Evolutionary conservation across 2,113 vertebrate genomes (phyloP), one percentile per base, ranked within the genome.

Genomic region (Manacus vitellinus): DNA sequence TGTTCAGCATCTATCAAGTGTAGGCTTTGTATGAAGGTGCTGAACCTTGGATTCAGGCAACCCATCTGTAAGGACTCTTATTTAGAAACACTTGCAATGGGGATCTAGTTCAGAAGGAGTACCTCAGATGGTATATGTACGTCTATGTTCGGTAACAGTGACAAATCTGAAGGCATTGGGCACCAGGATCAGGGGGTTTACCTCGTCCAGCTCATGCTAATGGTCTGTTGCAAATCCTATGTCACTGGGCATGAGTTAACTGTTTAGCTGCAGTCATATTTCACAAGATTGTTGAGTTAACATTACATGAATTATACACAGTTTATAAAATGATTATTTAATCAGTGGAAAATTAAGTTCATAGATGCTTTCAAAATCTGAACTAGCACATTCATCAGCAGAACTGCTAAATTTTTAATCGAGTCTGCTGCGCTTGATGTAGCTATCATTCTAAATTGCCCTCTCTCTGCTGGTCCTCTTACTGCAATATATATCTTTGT

Each of bases 351-450:
- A 98, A 98, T 98, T 98, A 98, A 98, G 97, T 97, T 96, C 68
- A 72, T 97, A 97, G 97, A 97, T 98, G 97, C 98, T 98, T 98
- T 98, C 96, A 91, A 98, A 97, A 97, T 98, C 93, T 88, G 80
- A 98, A 97, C 94, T 95, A 98, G 98, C 97, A 97, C 97, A 98
- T 98, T 97, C 98, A 98, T 98, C 98, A 98, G 92, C 90, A 97
- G 96, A 97, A 97, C 95, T 97, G 95, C 97, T 98, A 93, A 97
- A 98, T 98, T 98, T 98, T 98, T 98, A 98, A 98, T 98, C 96
- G 97, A 88, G 92, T 97, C 91, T 95, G 72, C 94, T 94, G 93
- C 33, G 46, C 97, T 92, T 97, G 97, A 97, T 97, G 95, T 96
- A 98, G 96, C 92, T 97, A 97, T 98, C 94, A 91, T 94, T 97